These are phyloP conservation scores for Magallana angulata DNA, from an alignment of 1,140 invertebrate genomes.

Conservation along the genomic window DNA sequence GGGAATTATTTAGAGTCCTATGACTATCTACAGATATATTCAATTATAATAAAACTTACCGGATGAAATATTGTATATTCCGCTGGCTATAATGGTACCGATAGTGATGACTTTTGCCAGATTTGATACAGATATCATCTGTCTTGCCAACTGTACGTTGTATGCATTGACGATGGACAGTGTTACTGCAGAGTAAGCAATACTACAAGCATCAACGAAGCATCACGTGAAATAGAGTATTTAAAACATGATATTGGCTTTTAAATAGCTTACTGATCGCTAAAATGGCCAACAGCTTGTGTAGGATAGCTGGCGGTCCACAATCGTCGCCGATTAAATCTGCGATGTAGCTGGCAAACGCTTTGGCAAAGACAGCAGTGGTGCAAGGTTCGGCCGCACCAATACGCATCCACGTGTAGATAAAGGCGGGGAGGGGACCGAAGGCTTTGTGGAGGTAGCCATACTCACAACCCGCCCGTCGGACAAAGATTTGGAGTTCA, in stretches of 20 bases:
- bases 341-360: constrained; percentile 64
- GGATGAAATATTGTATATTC: constrained; percentile 57
- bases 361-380: constrained; percentile 66
- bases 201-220: background rate
- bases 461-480: constrained; percentile 66
- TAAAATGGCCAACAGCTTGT: constrained; percentile 55
- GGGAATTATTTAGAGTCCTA: too few species aligned
- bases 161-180: constrained; percentile 64
- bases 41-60: constrained; percentile 48
- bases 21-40: background rate
- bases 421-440: constrained; percentile 65
- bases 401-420: constrained; percentile 69
- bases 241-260: background rate
- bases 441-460: constrained; percentile 69
- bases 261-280: constrained; percentile 59
- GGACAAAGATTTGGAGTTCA: constrained; percentile 67
- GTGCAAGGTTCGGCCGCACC: constrained; percentile 63
- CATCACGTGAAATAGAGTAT: background rate
- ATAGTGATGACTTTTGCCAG: constrained; percentile 64
- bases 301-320: constrained; percentile 54
- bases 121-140: constrained; percentile 62
- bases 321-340: constrained; percentile 65
- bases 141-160: constrained; percentile 61
- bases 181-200: constrained; percentile 55
- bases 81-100: constrained; percentile 59